Evolutionary conservation across 1,140 invertebrate species (phyloP).

Genomic region (Ectropis grisescens): DNA sequence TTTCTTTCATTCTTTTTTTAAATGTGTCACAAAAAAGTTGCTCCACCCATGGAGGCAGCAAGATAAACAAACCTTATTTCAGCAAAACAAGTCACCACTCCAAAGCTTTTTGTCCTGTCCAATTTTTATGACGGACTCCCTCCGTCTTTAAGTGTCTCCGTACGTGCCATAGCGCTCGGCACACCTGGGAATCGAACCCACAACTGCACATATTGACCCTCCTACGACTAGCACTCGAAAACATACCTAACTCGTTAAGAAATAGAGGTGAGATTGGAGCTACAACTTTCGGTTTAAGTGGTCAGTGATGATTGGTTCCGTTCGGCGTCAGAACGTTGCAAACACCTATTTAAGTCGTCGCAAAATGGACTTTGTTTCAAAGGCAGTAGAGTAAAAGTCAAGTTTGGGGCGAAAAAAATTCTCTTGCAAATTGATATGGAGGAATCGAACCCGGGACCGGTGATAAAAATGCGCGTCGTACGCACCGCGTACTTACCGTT

Average conservation of each 20-base stretch:
- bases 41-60: no score
- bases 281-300: no score
- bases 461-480: conserved; percentile 47
- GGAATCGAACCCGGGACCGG: conserved; percentile 36
- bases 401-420: conserved; percentile 32
- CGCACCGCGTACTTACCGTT: conserved; percentile 53
- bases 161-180: conserved; percentile 48
- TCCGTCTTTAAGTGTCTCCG: conserved; percentile 59
- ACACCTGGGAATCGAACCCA: conserved; percentile 66
- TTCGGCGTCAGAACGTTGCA: neutral
- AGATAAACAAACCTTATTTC: no score
- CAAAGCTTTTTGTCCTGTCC: conserved; percentile 35
- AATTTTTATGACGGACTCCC: conserved; percentile 65
- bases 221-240: conserved; percentile 14
- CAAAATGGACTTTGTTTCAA: no score
- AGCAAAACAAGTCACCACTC: conserved; percentile 12
- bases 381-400: no score
- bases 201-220: conserved; percentile 58
- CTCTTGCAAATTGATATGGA: conserved; percentile 58
- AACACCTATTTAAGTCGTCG: no score
- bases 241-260: conserved; percentile 17
- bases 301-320: conserved; percentile 52
- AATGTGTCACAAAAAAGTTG: no score
- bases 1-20: no score
- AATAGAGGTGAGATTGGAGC: no score